Evolutionary conservation across 2,888 invertebrate species (phyloP), one percentile per base, ranked within the genome.

Genomic region (Orthonevra nobilis): DNA sequence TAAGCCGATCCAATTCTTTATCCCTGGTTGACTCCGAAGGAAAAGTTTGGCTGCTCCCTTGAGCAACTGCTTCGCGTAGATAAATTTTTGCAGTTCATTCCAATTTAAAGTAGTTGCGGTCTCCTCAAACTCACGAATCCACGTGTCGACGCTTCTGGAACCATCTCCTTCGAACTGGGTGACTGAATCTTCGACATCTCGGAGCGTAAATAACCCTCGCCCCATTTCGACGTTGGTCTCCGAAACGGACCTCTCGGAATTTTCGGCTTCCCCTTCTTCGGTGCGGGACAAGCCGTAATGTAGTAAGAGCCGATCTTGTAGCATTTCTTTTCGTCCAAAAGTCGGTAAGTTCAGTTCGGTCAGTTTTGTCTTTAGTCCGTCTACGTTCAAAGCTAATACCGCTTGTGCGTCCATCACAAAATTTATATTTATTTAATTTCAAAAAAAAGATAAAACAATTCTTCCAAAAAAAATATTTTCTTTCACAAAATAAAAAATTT

Each of bases 71-170:
- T 58, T 58, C 1, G 44, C 58, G 7, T 58, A 58, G 2, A 44
- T 34, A 58, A 30, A 58, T 17, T 42, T 58, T 28, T 56, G 56
- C 1, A 56, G 0, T 1, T 40, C 26, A 14, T 26, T 14, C 56
- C 40, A 56, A 7, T 12, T n/a, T 19, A 56, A 14, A 5, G 28
- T 4, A 3, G 9, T 4, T 1, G 40, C 56, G 15, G 14, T 40
- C 7, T 56, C 38, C 23, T 54, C 54, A 38, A 36, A 36, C n/a
- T 54, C 54, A 9, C 38, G 38, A 10, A 56, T 26, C 36, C 56
- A 56, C 1, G 20, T 20, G 12, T 38, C 12, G 2, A 56, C 2
- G 12, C 19, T 26, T 2, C n/a, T 9, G 23, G 1, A 10, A 4
- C 38, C 56, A 2, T 2, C 9, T 12, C 40, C 38, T 15, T 36